A percentile compares a stretch with the other conserved stretches of the same genome.
Conservation (phyloP, 2,113 vertebrate species). For the Suncus etruscus region DNA sequence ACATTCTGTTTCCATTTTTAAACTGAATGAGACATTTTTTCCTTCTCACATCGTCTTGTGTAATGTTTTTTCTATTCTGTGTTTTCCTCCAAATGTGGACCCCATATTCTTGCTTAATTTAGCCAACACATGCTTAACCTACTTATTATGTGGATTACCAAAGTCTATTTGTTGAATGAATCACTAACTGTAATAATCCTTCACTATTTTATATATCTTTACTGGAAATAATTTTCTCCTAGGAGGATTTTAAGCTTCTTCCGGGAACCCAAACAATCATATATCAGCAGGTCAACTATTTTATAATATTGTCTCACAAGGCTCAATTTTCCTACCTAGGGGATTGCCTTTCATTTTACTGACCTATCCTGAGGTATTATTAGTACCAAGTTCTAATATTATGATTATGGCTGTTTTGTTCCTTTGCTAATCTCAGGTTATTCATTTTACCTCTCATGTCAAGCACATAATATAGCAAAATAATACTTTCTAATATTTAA, state of each 20-base stretch:
- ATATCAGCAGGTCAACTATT: neutral
- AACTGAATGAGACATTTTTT: neutral
- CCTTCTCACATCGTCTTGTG: neutral
- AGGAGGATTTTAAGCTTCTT: neutral
- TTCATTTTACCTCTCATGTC: neutral
- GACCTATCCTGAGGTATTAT: neutral
- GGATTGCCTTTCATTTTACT: neutral
- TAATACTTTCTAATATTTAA: neutral
- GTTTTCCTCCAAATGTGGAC: neutral
- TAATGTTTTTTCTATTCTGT: neutral
- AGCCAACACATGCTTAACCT: neutral
- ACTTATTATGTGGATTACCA: neutral
- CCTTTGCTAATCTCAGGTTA: neutral
- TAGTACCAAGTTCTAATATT: neutral
- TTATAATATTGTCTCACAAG: neutral
- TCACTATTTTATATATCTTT: slow-evolving; percentile 31
- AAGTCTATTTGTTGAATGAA: neutral
- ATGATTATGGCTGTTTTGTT: neutral
- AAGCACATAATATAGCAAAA: neutral
- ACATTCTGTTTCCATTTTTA: slow-evolving; percentile 7
- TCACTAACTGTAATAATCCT: neutral
- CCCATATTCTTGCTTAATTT: slow-evolving; percentile 18
- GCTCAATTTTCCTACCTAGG: neutral
- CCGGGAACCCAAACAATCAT: neutral
- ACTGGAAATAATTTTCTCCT: slow-evolving; percentile 17